A percentile compares a stretch with the other conserved stretches of the same genome.
Evolutionary conservation across 2,888 invertebrate genomes (phyloP).

Genomic region (Pseudeuparius sepicola): DNA sequence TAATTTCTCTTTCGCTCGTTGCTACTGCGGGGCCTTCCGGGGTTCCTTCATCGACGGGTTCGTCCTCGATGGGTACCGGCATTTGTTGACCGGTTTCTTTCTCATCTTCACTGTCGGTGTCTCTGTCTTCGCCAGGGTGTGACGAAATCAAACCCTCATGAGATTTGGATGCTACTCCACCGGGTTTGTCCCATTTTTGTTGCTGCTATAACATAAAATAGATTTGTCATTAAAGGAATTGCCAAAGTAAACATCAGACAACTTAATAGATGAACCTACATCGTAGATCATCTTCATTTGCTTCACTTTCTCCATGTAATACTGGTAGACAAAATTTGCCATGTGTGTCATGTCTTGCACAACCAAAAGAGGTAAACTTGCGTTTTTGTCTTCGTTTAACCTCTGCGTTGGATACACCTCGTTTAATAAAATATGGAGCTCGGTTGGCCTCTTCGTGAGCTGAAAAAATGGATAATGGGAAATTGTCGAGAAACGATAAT

Average conservation of each 20-base stretch:
- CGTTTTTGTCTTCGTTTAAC: conserved; percentile 38
- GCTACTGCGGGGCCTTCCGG: conserved; percentile 8
- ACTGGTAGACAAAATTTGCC: conserved; percentile 89
- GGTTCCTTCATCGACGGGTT: conserved; percentile 30
- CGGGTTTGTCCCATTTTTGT: conserved; percentile 52
- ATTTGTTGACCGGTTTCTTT: conserved; percentile 26
- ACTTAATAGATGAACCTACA: conserved; percentile 30
- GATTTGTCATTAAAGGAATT: no score
- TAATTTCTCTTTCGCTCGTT: conserved; percentile 1
- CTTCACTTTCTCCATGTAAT: conserved; percentile 72
- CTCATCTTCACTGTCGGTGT: conserved; percentile 53
- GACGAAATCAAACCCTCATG: conserved; percentile 51
- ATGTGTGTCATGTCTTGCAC: conserved; percentile 87
- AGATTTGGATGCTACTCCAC: conserved; percentile 43
- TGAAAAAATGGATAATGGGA: no score
- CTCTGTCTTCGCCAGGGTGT: conserved; percentile 57
- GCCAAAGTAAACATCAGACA: no score
- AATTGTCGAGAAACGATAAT: no score
- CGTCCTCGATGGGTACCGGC: conserved; percentile 38
- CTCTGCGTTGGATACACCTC: conserved; percentile 73
- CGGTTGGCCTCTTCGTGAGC: conserved; percentile 72
- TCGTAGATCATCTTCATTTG: conserved; percentile 45
- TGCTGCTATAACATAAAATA: no score
- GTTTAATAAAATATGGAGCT: conserved; percentile 67
- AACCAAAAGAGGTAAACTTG: conserved; percentile 46